Percentiles rank a stretch among this genome's conserved stretches.
These are phyloP conservation scores for Beroe forskalii DNA, from an alignment of 37 sponge, comb jelly and placozoan species.

Conservation along the genomic window DNA sequence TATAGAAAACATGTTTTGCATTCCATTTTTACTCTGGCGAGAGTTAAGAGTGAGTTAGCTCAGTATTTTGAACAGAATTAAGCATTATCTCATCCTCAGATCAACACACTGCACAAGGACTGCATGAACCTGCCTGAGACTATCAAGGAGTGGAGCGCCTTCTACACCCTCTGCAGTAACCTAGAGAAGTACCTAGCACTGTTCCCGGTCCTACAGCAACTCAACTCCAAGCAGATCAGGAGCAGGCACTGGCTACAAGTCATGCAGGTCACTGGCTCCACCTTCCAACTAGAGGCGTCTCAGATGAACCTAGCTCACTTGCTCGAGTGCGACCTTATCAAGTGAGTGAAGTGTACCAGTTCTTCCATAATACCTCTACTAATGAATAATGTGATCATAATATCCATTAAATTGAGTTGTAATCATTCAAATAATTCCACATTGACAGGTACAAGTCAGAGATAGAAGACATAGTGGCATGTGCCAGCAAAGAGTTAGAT, in stretches of 20 bases:
- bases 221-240: conserved; percentile 73
- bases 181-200: conserved; percentile 71
- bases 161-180: conserved; percentile 72
- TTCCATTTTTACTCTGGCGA: too few relatives aligned
- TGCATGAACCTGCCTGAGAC: conserved; percentile 74
- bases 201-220: conserved; percentile 78
- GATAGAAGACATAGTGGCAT: conserved; percentile 70
- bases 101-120: neutral
- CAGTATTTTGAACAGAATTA: too few relatives aligned
- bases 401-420: too few relatives aligned
- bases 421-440: too few relatives aligned
- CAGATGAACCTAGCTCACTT: conserved; percentile 79
- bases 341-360: too few relatives aligned
- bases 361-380: too few relatives aligned
- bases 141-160: conserved; percentile 83
- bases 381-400: too few relatives aligned
- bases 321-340: conserved; percentile 74
- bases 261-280: conserved; percentile 80
- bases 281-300: conserved; percentile 84
- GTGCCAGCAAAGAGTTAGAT: conserved; percentile 74
- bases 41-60: too few relatives aligned
- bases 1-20: too few relatives aligned
- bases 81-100: too few relatives aligned
- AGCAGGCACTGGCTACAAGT: conserved; percentile 91
- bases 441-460: conserved; percentile 61